These are phyloP conservation scores for Holothuria leucospilota DNA, from an alignment of 53 echinoderm and acorn worm genomes.

Conservation along the genomic window DNA sequence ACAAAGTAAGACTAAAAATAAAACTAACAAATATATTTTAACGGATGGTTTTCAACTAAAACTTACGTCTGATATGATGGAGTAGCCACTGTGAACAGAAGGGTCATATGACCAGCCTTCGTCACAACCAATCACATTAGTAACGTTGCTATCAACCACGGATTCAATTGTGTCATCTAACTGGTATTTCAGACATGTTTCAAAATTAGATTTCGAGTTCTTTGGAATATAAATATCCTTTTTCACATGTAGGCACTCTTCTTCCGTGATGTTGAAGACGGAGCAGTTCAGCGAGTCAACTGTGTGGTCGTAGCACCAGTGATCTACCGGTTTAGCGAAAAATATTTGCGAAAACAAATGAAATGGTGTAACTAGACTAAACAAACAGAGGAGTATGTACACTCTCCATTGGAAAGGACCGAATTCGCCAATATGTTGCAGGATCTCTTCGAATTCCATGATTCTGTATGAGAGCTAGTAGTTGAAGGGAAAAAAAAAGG, in stretches of 20 bases:
- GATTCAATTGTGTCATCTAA: not conserved
- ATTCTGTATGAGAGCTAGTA: too few relatives aligned
- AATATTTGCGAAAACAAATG: conserved; percentile 11
- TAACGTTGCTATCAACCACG: not conserved
- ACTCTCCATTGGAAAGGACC: conserved; percentile 29
- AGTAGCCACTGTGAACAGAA: not conserved
- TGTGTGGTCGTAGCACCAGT: conserved; percentile 22
- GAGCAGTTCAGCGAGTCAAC: conserved; percentile 11
- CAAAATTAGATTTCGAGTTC: not conserved
- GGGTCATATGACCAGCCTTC: conserved; percentile 16
- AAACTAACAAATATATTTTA: too few relatives aligned
- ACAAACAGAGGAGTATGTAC: not conserved
- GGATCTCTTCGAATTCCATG: conserved; percentile 27
- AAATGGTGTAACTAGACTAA: conserved; percentile 17
- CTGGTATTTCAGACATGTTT: conserved; percentile 13
- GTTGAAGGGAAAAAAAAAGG: too few relatives aligned
- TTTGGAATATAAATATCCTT: not conserved
- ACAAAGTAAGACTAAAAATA: too few relatives aligned
- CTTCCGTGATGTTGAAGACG: not conserved
- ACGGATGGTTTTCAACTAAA: not conserved
- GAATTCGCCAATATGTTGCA: conserved; percentile 9
- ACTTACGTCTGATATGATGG: conserved; percentile 31
- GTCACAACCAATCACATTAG: conserved; percentile 1
- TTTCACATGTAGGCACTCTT: not conserved
- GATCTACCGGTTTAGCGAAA: conserved; percentile 26